Conservation (phyloP, 2,888 invertebrate species). For the Apoderus coryli region DNA sequence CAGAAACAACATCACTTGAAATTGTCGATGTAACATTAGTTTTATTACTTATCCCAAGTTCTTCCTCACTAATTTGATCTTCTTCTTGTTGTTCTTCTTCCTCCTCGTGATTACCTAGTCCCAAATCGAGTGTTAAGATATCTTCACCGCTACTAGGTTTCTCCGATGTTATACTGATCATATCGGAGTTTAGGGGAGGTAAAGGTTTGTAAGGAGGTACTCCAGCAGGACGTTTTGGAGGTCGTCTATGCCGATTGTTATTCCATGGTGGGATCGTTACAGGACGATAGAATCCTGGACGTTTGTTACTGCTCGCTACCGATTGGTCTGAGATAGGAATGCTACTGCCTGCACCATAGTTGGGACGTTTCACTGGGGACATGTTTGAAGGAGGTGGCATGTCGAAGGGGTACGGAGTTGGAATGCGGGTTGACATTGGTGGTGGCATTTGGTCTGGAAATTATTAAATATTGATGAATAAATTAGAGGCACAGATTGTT, state of each 20-base stretch:
- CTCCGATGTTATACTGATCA: constrained; percentile 28
- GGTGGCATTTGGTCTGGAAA: constrained; percentile 34
- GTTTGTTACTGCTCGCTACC: constrained; percentile 42
- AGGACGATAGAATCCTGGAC: constrained; percentile 37
- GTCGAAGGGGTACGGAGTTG: constrained; percentile 65
- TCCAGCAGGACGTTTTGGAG: constrained; percentile 44
- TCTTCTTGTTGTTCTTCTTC: constrained; percentile 21
- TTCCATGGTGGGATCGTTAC: constrained; percentile 52
- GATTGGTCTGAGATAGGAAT: constrained; percentile 54
- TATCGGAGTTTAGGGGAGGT: constrained; percentile 33
- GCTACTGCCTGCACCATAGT: constrained; percentile 18
- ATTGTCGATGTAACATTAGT: constrained; percentile 21
- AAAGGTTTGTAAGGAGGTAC: constrained; percentile 51
- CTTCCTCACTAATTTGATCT: constrained; percentile 11
- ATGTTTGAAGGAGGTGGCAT: constrained; percentile 46
- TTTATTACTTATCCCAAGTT: constrained; percentile 14
- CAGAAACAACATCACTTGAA: constrained; percentile 17
- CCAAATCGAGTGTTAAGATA: constrained; percentile 29
- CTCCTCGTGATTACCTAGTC: constrained; percentile 23
- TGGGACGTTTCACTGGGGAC: constrained; percentile 39
- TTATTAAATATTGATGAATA: constrained; percentile 10
- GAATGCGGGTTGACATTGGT: constrained; percentile 36
- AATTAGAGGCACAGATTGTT: constrained; percentile 1
- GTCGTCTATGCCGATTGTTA: constrained; percentile 21
- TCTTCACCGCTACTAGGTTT: constrained; percentile 29